Percentiles rank a stretch among this genome's conserved stretches.
These are phyloP conservation scores for Agapostemon virescens DNA, from an alignment of 2,888 invertebrate species.

Conservation along the genomic window DNA sequence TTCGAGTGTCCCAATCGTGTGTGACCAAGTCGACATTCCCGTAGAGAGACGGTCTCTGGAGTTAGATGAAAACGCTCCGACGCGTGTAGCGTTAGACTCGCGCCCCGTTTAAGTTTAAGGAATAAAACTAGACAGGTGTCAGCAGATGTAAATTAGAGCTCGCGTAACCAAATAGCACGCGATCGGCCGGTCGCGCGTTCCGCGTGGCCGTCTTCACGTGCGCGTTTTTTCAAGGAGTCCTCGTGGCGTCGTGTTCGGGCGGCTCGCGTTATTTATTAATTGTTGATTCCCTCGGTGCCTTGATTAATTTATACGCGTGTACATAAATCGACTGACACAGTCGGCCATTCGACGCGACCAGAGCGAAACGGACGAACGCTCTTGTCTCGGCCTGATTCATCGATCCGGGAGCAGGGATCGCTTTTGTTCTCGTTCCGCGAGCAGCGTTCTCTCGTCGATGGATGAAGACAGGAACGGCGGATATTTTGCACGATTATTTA, in stretches of 20 bases:
- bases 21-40: slow-evolving; percentile 58
- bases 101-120: slow-evolving; percentile 44
- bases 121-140: slow-evolving; percentile 35
- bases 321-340: slow-evolving; percentile 61
- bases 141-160: slow-evolving; percentile 40
- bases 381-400: slow-evolving; percentile 6
- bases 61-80: slow-evolving; percentile 15
- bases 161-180: slow-evolving; percentile 60
- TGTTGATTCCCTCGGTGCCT: slow-evolving; percentile 69
- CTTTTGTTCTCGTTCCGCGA: slow-evolving; percentile 47
- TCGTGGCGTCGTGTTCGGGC: slow-evolving; percentile 27
- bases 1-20: slow-evolving; percentile 9
- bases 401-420: not conserved
- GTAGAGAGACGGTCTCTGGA: slow-evolving; percentile 40
- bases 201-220: slow-evolving; percentile 31
- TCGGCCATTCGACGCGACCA: slow-evolving; percentile 31
- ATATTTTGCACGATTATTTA: slow-evolving; percentile 3
- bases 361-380: slow-evolving; percentile 44
- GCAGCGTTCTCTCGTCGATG: slow-evolving; percentile 3
- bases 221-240: slow-evolving; percentile 10
- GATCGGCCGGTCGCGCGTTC: not conserved
- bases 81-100: slow-evolving; percentile 31
- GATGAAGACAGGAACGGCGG: not conserved
- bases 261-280: slow-evolving; percentile 62
- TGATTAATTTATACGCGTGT: slow-evolving; percentile 67